Evolutionary conservation across 2,888 invertebrate species (phyloP).

Genomic region (Molanna angustata): DNA sequence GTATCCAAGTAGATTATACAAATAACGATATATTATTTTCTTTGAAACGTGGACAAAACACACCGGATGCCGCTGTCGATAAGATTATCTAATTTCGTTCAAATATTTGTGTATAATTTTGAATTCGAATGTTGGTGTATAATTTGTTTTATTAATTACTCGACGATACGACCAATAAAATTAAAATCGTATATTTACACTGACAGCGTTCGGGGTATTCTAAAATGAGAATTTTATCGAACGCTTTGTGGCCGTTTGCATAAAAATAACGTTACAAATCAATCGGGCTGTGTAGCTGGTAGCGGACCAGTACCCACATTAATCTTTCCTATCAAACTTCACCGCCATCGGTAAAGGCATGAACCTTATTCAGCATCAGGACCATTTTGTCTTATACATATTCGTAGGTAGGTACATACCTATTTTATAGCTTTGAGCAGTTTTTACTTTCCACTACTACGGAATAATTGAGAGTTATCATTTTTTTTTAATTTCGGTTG

Average conservation of each 20-base stretch:
- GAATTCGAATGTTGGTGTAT: background rate
- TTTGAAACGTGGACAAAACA: too few species aligned
- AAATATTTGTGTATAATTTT: background rate
- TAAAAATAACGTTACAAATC: conserved; percentile 29
- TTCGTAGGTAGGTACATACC: too few species aligned
- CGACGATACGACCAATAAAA: conserved; percentile 1
- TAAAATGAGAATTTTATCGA: conserved; percentile 14
- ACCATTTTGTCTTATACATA: too few species aligned
- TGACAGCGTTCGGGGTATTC: conserved; percentile 4
- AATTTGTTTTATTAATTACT: conserved; percentile 16
- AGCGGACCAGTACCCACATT: conserved; percentile 26
- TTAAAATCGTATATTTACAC: background rate
- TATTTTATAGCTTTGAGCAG: too few species aligned
- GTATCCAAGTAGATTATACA: too few species aligned
- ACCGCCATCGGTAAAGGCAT: too few species aligned
- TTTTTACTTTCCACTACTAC: too few species aligned
- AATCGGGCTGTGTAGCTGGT: conserved; percentile 21
- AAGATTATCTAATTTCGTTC: background rate
- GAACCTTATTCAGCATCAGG: too few species aligned
- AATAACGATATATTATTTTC: too few species aligned
- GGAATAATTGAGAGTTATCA: too few species aligned
- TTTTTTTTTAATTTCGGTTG: too few species aligned
- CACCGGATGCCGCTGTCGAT: background rate
- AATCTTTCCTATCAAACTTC: conserved; percentile 26
- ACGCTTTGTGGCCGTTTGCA: conserved; percentile 17